Evolutionary conservation across 1,140 invertebrate species (phyloP), one percentile per base, ranked within the genome.

Genomic region (Drosophila albomicans): DNA sequence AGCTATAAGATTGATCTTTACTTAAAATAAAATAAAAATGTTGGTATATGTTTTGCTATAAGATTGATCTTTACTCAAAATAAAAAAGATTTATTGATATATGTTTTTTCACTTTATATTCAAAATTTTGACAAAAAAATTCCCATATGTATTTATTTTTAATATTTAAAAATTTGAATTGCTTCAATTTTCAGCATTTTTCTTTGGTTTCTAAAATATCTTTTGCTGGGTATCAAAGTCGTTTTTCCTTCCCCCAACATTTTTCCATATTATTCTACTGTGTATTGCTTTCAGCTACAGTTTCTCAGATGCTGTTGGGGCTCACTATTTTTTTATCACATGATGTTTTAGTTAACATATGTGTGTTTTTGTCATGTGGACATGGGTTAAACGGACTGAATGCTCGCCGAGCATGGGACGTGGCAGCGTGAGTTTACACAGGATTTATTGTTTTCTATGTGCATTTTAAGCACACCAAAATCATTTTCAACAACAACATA

Each of bases 371-470:
- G 38, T 62, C 11, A 15, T 54, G 28, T 32, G 51, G 11, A 10
- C n/a, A 15, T n/a, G 51, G 30, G 28, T 3, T 54, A 16, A 32
- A 54, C 41, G 41, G 41, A 43, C 41, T 43, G 41, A 6, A 43
- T 43, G 41, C 41, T 13, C 11, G 3, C 20, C 20, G 0, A 13
- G 41, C 25, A 28, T 28, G 20, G 28, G 28, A n/a, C 41, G 13
- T n/a, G 6, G 54, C 15, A 20, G 35, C 10, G 8, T 30, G 28
- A 11, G 30, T 30, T 30, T 59, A 43, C 16, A 10, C 1, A 15
- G 58, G 56, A 86, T 81, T 78, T 86, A 86, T 86, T 72, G 64
- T 71, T 79, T 65, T 78, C 48, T 54, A 66, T 69, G 64, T 86
- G 75, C 82, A 85, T 75, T 79, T 78, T 67, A 74, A 71, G 73